phyloP scores from a whole-genome alignment of 2,888 invertebrate species.

The Cephus pulcher region DNA sequence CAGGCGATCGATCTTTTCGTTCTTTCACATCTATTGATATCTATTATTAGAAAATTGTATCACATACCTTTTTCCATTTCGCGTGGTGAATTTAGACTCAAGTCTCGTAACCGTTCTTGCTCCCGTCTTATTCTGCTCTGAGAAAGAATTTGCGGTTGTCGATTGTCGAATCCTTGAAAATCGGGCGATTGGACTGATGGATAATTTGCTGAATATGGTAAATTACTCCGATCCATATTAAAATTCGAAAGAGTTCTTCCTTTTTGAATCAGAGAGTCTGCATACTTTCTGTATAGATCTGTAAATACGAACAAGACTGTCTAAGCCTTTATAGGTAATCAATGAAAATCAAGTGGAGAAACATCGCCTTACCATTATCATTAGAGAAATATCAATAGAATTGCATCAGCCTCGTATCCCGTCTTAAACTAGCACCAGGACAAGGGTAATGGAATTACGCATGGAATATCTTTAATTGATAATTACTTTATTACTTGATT shows the following conservation, averaged over 20 bases:
- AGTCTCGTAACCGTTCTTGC: neutral
- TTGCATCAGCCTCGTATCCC: neutral
- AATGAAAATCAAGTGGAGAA: neutral
- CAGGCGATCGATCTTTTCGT: neutral
- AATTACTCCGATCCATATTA: neutral
- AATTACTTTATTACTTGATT: conserved; percentile 5
- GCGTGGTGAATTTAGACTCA: neutral
- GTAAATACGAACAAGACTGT: neutral
- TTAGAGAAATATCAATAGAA: neutral
- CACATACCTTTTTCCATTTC: neutral
- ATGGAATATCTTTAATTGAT: conserved; percentile 27
- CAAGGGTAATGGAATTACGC: conserved; percentile 46
- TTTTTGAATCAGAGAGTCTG: neutral
- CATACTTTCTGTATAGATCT: neutral
- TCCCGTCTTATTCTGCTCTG: neutral
- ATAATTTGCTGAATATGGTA: neutral
- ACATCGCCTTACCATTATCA: neutral
- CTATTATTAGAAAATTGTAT: neutral
- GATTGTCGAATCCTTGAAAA: neutral
- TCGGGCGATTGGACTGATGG: neutral
- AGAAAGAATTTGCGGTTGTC: neutral
- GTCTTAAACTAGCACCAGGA: neutral
- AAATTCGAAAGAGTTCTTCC: neutral
- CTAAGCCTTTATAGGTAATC: neutral
- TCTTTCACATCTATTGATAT: neutral